Evolutionary conservation across 2,888 invertebrate genomes (phyloP).

Genomic region (Coleophora deauratella): DNA sequence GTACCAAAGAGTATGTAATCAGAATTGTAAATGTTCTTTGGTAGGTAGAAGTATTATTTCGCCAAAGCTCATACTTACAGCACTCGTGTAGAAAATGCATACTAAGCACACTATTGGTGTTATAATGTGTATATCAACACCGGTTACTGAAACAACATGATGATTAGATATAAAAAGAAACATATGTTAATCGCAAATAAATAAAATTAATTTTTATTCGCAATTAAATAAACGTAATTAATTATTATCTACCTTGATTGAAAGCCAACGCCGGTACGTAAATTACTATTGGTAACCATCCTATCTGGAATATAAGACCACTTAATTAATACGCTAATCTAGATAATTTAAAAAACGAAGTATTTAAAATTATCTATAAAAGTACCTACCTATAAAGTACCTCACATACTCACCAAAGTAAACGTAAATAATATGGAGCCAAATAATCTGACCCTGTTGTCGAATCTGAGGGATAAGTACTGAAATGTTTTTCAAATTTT

Average conservation of each 20-base stretch:
- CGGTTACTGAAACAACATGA: constrained; percentile 79
- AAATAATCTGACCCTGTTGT: constrained; percentile 79
- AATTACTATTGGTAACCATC: constrained; percentile 85
- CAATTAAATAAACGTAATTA: no score
- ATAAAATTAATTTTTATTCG: no score
- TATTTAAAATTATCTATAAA: no score
- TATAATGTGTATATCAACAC: constrained; percentile 85
- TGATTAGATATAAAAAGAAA: constrained; percentile 1
- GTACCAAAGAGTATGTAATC: no score
- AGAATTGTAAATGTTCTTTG: no score
- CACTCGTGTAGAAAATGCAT: constrained; percentile 89
- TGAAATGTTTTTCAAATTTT: no score
- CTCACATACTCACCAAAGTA: constrained; percentile 74
- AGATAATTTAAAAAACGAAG: no score
- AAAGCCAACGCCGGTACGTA: constrained; percentile 86
- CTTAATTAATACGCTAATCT: no score
- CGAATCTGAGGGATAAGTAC: constrained; percentile 83
- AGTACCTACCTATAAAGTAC: neutral
- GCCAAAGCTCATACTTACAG: constrained; percentile 70
- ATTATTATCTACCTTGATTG: constrained; percentile 78
- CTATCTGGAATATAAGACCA: constrained; percentile 69
- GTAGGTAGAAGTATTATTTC: no score
- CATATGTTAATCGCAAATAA: no score
- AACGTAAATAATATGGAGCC: constrained; percentile 81
- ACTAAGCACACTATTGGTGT: constrained; percentile 88